Conservation (phyloP, 2,888 invertebrate genomes). For the Parascotia fuliginaria region DNA sequence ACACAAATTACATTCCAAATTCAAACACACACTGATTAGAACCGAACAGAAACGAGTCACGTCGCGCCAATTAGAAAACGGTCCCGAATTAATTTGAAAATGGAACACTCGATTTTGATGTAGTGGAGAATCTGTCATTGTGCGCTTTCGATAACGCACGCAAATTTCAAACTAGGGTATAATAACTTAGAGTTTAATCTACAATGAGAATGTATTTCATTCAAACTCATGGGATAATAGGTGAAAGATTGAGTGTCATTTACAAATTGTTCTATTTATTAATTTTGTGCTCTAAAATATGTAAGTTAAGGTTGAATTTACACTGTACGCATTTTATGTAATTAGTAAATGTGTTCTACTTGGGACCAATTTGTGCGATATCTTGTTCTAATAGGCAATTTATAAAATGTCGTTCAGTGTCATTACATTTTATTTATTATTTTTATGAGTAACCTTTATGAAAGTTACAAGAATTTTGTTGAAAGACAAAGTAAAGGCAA, state of each 20-base stretch:
- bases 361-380: slow-evolving; percentile 45
- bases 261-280: slow-evolving; percentile 40
- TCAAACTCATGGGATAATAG: slow-evolving; percentile 46
- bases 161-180: slow-evolving; percentile 33
- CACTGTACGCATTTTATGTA: slow-evolving; percentile 31
- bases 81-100: slow-evolving; percentile 82
- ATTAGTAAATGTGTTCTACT: slow-evolving; percentile 59
- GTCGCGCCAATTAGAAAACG: slow-evolving; percentile 83
- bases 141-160: slow-evolving; percentile 24
- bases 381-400: slow-evolving; percentile 40
- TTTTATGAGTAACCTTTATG: slow-evolving; percentile 16
- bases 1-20: slow-evolving; percentile 76
- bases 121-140: slow-evolving; percentile 76
- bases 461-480: slow-evolving; percentile 14
- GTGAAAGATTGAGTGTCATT: slow-evolving; percentile 58
- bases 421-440: slow-evolving; percentile 30
- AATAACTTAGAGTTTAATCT: slow-evolving; percentile 26
- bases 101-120: slow-evolving; percentile 84
- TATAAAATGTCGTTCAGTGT: slow-evolving; percentile 33
- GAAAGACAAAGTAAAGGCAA: slow-evolving; percentile 9
- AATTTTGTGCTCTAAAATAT: slow-evolving; percentile 43
- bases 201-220: slow-evolving; percentile 13
- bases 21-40: slow-evolving; percentile 77
- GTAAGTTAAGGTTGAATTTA: slow-evolving; percentile 33
- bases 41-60: slow-evolving; percentile 72